phyloP scores from a whole-genome alignment of 1,140 invertebrate genomes.

The Polypedilum vanderplanki region DNA sequence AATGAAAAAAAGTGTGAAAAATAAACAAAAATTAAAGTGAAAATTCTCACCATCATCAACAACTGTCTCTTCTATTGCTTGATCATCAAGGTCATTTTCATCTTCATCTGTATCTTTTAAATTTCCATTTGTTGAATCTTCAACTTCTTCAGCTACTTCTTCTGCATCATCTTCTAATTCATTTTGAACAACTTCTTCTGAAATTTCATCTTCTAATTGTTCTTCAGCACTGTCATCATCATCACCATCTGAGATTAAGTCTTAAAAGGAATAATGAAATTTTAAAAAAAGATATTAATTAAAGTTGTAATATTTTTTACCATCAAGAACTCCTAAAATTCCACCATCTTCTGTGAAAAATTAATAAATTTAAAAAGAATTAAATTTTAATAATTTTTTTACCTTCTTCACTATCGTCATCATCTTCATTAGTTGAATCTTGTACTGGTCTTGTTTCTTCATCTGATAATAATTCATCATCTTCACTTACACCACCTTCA shows the following conservation, averaged over 20 bases:
- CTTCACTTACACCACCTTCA: neutral
- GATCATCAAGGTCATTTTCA: conserved; percentile 5
- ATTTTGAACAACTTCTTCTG: conserved; percentile 21
- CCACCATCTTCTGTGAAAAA: neutral
- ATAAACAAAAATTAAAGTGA: too few species aligned
- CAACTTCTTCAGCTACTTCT: neutral
- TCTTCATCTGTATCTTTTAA: neutral
- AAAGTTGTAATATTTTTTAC: neutral
- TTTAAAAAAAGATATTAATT: neutral
- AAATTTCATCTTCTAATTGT: neutral
- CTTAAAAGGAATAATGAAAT: neutral
- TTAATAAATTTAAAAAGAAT: neutral
- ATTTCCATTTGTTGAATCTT: neutral
- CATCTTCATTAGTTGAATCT: neutral
- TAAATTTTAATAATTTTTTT: neutral
- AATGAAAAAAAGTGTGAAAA: neutral
- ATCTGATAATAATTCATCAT: neutral
- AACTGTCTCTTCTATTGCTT: neutral
- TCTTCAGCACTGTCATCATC: neutral
- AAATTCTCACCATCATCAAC: neutral
- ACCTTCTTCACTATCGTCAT: conserved; percentile 3
- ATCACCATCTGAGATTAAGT: neutral
- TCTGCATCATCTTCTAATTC: conserved; percentile 3
- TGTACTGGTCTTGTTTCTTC: neutral
- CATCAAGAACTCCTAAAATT: neutral